Evolutionary conservation across 2,888 invertebrate genomes (phyloP).

Genomic region (Flexamia atlantica): DNA sequence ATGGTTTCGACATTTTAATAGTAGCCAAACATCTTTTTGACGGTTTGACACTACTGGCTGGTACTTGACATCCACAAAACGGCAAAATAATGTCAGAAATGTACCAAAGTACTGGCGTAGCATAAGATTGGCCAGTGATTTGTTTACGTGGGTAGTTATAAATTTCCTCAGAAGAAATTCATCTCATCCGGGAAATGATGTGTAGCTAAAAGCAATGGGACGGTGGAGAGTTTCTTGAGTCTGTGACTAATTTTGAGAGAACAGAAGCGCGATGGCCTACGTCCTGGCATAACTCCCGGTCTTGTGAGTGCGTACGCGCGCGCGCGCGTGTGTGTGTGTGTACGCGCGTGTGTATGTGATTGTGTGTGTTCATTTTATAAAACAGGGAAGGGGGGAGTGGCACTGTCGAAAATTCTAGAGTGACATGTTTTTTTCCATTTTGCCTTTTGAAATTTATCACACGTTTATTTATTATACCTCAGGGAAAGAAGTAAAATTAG

Average conservation of each 20-base stretch:
- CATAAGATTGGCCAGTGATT: conserved; percentile 10
- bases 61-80: no score
- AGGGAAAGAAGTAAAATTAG: no score
- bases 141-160: conserved; percentile 7
- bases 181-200: conserved; percentile 27
- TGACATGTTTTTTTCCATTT: conserved; percentile 23
- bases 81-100: no score
- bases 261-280: neutral
- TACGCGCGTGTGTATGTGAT: neutral
- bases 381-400: neutral
- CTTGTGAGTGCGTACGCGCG: neutral
- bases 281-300: neutral
- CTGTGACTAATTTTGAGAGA: conserved; percentile 25
- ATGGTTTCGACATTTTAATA: no score
- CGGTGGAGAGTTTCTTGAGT: neutral
- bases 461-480: no score
- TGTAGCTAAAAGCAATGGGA: conserved; percentile 19
- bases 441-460: no score
- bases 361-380: neutral
- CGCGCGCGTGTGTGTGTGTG: neutral
- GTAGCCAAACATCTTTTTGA: no score
- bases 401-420: neutral
- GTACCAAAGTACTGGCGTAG: neutral
- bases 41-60: no score
- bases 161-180: neutral